Conservation (phyloP, 2,888 invertebrate species). For the Stenodema calcarata region DNA sequence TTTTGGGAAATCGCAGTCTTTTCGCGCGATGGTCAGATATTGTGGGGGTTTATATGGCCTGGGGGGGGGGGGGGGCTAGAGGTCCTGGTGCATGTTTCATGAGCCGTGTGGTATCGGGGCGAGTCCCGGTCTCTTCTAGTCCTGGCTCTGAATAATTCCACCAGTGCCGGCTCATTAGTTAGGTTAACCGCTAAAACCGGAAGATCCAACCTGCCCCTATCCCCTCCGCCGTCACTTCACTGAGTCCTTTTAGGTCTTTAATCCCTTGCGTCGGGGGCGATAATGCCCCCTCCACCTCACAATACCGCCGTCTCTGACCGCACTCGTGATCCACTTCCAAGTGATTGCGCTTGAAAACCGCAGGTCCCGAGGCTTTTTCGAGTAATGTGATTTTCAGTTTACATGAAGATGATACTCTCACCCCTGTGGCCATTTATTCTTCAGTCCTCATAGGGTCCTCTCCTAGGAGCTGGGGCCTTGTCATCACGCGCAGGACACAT, state of each 20-base stretch:
- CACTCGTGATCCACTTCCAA: neutral
- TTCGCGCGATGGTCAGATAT: neutral
- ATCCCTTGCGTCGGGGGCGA: neutral
- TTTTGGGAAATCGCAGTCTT: neutral
- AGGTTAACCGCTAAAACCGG: slow-evolving; percentile 36
- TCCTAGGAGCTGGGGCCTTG: too few relatives aligned
- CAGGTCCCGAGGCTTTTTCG: neutral
- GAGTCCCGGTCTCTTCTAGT: neutral
- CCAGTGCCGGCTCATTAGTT: slow-evolving; percentile 23
- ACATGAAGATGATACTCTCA: too few relatives aligned
- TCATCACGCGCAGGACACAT: too few relatives aligned
- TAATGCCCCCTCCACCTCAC: neutral
- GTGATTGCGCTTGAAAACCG: neutral
- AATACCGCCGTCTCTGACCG: too few relatives aligned
- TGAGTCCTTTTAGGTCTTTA: neutral
- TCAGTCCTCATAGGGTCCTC: too few relatives aligned
- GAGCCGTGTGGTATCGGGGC: neutral
- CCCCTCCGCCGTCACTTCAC: neutral
- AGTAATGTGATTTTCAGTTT: neutral
- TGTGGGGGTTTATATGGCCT: neutral
- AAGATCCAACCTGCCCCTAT: neutral
- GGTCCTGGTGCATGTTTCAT: neutral
- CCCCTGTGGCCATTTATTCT: too few relatives aligned
- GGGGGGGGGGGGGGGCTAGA: neutral
- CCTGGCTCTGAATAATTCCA: slow-evolving; percentile 36